Conservation (phyloP, 2,113 vertebrate genomes). For the Symphodus melops region DNA sequence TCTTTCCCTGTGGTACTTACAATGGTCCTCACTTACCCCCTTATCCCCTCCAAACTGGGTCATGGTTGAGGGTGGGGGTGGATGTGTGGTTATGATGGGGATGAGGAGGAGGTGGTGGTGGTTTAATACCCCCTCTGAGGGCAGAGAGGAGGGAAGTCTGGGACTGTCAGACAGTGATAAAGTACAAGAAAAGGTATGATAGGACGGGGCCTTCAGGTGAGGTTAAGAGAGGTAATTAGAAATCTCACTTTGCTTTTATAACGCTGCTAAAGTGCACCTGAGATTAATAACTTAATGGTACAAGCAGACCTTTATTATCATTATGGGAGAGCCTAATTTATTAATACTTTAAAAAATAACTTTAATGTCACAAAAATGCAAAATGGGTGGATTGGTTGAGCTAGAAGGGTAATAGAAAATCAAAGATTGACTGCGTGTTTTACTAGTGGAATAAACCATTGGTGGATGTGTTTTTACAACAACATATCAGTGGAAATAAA, state of each 20-base stretch:
- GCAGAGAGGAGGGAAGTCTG: conserved; percentile 36
- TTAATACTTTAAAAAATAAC: too few relatives aligned
- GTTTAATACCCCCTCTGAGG: conserved; percentile 57
- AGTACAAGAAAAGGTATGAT: conserved; percentile 20
- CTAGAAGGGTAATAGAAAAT: not conserved
- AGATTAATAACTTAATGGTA: too few relatives aligned
- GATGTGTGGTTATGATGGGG: conserved; percentile 31
- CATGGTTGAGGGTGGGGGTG: conserved; percentile 72
- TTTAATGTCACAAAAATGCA: too few relatives aligned
- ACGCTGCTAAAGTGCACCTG: not conserved
- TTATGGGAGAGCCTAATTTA: too few relatives aligned
- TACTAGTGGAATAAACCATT: not conserved
- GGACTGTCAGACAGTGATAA: conserved; percentile 50
- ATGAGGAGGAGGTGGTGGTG: conserved; percentile 32
- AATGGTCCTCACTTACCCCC: conserved; percentile 77
- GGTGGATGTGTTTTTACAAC: not conserved
- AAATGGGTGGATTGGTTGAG: too few relatives aligned
- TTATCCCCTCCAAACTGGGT: conserved; percentile 79
- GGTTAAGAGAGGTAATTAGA: conserved; percentile 2
- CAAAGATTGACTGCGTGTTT: not conserved
- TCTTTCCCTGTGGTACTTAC: conserved; percentile 70
- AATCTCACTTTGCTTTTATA: conserved; percentile 4
- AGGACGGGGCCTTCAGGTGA: conserved; percentile 9
- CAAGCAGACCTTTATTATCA: too few relatives aligned
- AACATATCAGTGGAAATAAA: not conserved